A percentile compares a stretch with the other conserved stretches of the same genome.
Evolutionary conservation across 2,797 vertebrate species (phyloP).

Genomic region (Ceyx erithaca): DNA sequence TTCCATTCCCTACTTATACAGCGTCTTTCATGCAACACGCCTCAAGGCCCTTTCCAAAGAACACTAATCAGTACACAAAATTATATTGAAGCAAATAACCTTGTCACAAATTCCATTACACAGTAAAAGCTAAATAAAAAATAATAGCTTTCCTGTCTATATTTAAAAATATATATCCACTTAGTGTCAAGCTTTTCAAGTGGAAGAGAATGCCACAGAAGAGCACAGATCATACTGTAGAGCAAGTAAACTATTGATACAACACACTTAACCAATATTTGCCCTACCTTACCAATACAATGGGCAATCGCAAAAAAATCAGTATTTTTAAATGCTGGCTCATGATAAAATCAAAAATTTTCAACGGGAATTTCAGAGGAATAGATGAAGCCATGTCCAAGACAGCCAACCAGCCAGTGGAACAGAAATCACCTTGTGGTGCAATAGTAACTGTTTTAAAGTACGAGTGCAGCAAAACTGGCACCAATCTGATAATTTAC

Average conservation of each 20-base stretch:
- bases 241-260: constrained; percentile 12
- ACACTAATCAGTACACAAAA: constrained; percentile 82
- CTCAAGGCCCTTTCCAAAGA: constrained; percentile 77
- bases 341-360: constrained; percentile 8
- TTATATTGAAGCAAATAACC: constrained; percentile 81
- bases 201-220: constrained; percentile 59
- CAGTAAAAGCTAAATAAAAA: constrained; percentile 83
- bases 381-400: not conserved
- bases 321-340: not conserved
- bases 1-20: constrained; percentile 68
- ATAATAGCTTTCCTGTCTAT: constrained; percentile 79
- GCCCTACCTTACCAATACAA: not conserved
- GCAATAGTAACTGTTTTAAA: not conserved
- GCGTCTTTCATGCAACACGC: constrained; percentile 66
- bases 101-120: constrained; percentile 83
- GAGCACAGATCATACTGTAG: not conserved
- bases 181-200: constrained; percentile 80
- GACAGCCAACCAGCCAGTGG: not conserved
- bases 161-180: constrained; percentile 81
- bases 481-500: not conserved
- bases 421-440: not conserved
- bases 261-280: not conserved
- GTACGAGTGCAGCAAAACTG: not conserved
- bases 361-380: not conserved
- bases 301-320: not conserved